Conservation (phyloP, 1,140 invertebrate genomes). For the Lordiphosa clarofinis region DNA sequence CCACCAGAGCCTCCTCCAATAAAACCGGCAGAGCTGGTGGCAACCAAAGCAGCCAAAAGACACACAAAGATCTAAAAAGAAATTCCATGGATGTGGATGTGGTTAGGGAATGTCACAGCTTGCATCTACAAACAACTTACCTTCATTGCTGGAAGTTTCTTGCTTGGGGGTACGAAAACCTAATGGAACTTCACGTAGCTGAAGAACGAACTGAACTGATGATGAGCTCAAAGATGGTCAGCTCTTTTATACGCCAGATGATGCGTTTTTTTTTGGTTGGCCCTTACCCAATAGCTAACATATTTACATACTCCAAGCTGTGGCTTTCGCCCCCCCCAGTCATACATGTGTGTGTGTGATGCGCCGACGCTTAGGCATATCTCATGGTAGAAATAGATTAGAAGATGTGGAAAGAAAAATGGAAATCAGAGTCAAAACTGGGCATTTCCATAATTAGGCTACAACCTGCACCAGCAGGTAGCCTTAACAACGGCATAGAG, state of each 20-base stretch:
- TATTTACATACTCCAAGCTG: too few species aligned
- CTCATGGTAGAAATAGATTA: slow-evolving; percentile 14
- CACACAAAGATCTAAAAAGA: slow-evolving; percentile 61
- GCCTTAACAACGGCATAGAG: not conserved
- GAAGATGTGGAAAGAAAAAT: slow-evolving; percentile 20
- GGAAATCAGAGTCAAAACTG: slow-evolving; percentile 44
- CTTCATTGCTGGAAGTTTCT: slow-evolving; percentile 75
- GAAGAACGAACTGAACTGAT: slow-evolving; percentile 61
- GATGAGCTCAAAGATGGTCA: slow-evolving; percentile 11
- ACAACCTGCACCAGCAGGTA: slow-evolving; percentile 5
- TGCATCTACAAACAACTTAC: slow-evolving; percentile 25
- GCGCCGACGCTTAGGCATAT: slow-evolving; percentile 19
- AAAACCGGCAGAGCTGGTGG: slow-evolving; percentile 67
- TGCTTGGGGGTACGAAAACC: slow-evolving; percentile 64
- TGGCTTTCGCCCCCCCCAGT: slow-evolving; percentile 32
- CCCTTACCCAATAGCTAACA: slow-evolving; percentile 29
- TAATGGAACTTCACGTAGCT: slow-evolving; percentile 64
- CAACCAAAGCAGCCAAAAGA: slow-evolving; percentile 61
- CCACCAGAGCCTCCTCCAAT: slow-evolving; percentile 50
- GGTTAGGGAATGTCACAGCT: not conserved
- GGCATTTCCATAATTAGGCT: slow-evolving; percentile 45
- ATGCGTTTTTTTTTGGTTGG: not conserved
- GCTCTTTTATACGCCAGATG: slow-evolving; percentile 45
- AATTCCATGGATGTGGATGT: not conserved
- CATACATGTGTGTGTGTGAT: slow-evolving; percentile 12